Evolutionary conservation across 2,888 invertebrate genomes (phyloP).

Genomic region (Rhyacophila evoluta): DNA sequence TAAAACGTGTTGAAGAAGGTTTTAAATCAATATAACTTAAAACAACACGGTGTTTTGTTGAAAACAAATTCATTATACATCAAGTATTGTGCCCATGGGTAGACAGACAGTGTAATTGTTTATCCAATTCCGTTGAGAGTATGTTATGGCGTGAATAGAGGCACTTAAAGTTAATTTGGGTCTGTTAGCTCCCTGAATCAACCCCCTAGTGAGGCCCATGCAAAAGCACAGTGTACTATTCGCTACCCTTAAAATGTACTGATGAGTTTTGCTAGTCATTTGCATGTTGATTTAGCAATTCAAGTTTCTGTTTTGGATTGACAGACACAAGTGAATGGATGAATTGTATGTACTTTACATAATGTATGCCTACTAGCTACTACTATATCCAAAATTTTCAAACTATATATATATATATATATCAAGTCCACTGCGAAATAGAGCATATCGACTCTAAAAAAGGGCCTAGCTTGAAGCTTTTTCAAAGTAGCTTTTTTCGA

Average conservation of each 20-base stretch:
- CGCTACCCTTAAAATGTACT: slow-evolving; percentile 21
- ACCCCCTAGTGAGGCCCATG: neutral
- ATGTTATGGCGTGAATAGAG: slow-evolving; percentile 45
- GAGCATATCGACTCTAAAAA: no score
- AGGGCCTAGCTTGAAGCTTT: no score
- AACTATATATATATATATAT: no score
- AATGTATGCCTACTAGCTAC: no score
- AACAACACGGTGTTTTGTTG: no score
- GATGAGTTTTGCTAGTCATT: slow-evolving; percentile 51
- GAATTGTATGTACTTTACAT: neutral
- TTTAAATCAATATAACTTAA: no score
- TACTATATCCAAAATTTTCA: no score
- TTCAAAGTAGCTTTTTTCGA: no score
- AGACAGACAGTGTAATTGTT: slow-evolving; percentile 28
- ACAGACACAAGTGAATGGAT: neutral
- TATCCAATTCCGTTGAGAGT: slow-evolving; percentile 42
- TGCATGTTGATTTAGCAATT: slow-evolving; percentile 53
- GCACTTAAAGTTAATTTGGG: slow-evolving; percentile 46
- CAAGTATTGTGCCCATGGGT: no score
- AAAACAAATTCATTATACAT: no score
- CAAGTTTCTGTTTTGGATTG: slow-evolving; percentile 39
- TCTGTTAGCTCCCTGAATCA: neutral
- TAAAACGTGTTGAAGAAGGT: no score
- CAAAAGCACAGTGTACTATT: neutral
- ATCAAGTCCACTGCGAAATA: no score